phyloP scores from a whole-genome alignment of 1,140 invertebrate species.

The Caenorhabditis remanei region DNA sequence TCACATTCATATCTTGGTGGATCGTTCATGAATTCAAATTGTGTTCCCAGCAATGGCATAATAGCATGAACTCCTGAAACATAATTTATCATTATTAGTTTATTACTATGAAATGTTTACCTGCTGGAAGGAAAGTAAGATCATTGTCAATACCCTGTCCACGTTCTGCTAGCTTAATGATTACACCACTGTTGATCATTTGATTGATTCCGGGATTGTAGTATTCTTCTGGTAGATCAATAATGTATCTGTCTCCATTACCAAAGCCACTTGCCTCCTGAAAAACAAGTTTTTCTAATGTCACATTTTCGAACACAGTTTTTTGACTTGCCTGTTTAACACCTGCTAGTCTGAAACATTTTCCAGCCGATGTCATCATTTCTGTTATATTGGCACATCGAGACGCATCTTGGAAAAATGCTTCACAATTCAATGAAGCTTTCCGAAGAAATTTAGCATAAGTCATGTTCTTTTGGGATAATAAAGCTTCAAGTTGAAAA shows the following conservation, averaged over 20 bases:
- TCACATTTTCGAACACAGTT: background rate
- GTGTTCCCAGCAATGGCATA: slow-evolving; percentile 71
- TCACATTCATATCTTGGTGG: slow-evolving; percentile 70
- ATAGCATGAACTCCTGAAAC: slow-evolving; percentile 73
- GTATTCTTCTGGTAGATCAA: slow-evolving; percentile 69
- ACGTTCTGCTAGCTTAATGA: slow-evolving; percentile 70
- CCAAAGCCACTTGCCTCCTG: slow-evolving; percentile 69
- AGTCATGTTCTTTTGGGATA: slow-evolving; percentile 58
- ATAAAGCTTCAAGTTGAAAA: slow-evolving; percentile 62
- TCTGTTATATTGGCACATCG: slow-evolving; percentile 69
- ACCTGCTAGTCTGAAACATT: slow-evolving; percentile 70
- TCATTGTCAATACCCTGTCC: slow-evolving; percentile 73
- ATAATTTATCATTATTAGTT: background rate
- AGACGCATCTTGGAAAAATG: slow-evolving; percentile 67
- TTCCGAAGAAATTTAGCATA: slow-evolving; percentile 58
- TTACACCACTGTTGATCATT: slow-evolving; percentile 74
- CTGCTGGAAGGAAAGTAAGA: slow-evolving; percentile 69
- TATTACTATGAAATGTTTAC: background rate
- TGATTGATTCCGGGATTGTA: slow-evolving; percentile 72
- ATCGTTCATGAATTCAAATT: slow-evolving; percentile 75
- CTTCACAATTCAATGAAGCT: slow-evolving; percentile 62
- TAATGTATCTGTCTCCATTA: slow-evolving; percentile 67
- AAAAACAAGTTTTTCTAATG: background rate
- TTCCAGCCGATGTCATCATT: slow-evolving; percentile 71
- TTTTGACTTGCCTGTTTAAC: slow-evolving; percentile 60